Percentiles rank a stretch among this genome's conserved stretches.
phyloP scores from a whole-genome alignment of 2,888 invertebrate species.

The Pammene fasciana region DNA sequence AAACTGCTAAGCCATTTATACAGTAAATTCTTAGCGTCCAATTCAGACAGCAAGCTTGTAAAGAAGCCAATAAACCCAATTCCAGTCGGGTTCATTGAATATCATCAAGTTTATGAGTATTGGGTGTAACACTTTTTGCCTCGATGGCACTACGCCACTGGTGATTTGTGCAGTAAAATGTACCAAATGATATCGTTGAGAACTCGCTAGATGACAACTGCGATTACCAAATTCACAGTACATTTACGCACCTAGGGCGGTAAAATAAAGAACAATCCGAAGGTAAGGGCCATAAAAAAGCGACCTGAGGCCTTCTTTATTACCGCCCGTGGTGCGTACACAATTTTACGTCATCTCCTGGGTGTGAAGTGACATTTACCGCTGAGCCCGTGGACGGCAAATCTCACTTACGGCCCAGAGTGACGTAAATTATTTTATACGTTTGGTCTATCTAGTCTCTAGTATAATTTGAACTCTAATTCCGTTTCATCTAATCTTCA shows the following conservation, averaged over 20 bases:
- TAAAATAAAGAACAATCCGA: too few species aligned
- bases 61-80: slow-evolving; percentile 26
- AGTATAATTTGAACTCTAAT: not conserved
- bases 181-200: slow-evolving; percentile 29
- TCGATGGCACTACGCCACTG: slow-evolving; percentile 33
- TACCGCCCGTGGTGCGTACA: too few species aligned
- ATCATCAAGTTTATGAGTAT: slow-evolving; percentile 33
- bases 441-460: not conserved
- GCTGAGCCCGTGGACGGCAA: too few species aligned
- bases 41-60: slow-evolving; percentile 13
- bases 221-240: slow-evolving; percentile 4
- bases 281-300: too few species aligned
- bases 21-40: slow-evolving; percentile 12
- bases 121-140: slow-evolving; percentile 1
- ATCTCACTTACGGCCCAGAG: too few species aligned
- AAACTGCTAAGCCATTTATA: slow-evolving; percentile 3
- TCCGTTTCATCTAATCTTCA: too few species aligned
- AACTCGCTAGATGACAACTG: slow-evolving; percentile 22
- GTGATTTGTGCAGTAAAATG: slow-evolving; percentile 22
- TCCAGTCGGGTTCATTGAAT: slow-evolving; percentile 38
- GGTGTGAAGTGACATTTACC: too few species aligned
- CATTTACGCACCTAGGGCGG: too few species aligned
- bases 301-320: too few species aligned
- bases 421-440: too few species aligned
- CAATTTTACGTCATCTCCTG: too few species aligned